Percentiles rank a stretch among this genome's conserved stretches.
Evolutionary conservation across 2,888 invertebrate genomes (phyloP).

Genomic region (Nezara viridula): DNA sequence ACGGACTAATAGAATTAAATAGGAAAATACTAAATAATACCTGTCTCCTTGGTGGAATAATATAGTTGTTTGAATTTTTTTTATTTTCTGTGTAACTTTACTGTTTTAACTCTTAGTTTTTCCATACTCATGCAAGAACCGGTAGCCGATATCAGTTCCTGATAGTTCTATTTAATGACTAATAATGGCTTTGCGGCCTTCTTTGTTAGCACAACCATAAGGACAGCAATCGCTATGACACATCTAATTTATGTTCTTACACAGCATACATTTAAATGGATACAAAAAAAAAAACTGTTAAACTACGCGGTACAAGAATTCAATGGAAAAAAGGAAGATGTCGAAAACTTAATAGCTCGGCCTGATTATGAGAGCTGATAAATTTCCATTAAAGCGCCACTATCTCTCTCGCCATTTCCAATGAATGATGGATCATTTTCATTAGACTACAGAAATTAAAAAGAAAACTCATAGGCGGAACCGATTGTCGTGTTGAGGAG

Average conservation of each 20-base stretch:
- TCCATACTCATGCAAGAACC: neutral
- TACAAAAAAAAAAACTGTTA: neutral
- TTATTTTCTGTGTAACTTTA: neutral
- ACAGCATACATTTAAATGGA: neutral
- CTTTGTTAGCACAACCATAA: neutral
- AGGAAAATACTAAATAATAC: no score
- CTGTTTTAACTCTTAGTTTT: neutral
- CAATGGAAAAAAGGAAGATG: neutral
- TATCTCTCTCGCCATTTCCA: neutral
- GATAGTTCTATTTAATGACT: neutral
- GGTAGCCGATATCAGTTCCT: neutral
- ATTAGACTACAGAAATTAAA: constrained; percentile 19
- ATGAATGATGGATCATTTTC: constrained; percentile 27
- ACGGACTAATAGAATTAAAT: no score
- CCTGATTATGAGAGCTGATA: neutral
- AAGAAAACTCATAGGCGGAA: neutral
- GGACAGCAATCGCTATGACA: neutral
- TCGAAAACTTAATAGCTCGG: neutral
- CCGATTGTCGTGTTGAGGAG: neutral
- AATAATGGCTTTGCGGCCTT: neutral
- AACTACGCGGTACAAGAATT: neutral
- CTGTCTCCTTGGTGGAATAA: no score
- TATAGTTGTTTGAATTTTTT: no score
- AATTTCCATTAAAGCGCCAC: neutral
- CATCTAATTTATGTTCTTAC: neutral